Percentiles rank a stretch among this genome's conserved stretches.
phyloP scores from a whole-genome alignment of 35 echinoderm and acorn worm genomes.

The Lytechinus pictus region DNA sequence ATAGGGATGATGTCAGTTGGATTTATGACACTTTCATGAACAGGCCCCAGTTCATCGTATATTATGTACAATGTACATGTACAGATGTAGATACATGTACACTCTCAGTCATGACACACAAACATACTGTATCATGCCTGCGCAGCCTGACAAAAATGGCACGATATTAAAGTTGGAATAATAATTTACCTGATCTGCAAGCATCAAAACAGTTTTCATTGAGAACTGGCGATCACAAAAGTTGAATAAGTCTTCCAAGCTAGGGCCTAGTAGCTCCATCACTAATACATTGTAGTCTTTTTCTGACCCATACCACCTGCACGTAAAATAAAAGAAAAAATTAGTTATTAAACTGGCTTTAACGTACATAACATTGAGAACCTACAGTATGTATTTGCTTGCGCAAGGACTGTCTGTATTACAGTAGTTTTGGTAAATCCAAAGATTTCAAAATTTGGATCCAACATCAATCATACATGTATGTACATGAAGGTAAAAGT shows the following conservation, averaged over 20 bases:
- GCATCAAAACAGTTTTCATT: constrained; percentile 96
- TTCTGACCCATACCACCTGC: constrained; percentile 94
- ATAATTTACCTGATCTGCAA: constrained; percentile 88
- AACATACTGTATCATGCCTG: no score
- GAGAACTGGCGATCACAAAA: constrained; percentile 93
- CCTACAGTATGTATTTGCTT: no score
- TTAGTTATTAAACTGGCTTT: neutral
- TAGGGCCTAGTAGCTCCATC: constrained; percentile 94
- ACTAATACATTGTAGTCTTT: constrained; percentile 98
- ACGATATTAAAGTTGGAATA: neutral
- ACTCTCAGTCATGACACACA: no score
- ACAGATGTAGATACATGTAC: neutral
- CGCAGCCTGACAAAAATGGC: neutral
- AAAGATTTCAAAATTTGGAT: no score
- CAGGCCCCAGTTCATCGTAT: neutral
- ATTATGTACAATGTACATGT: neutral
- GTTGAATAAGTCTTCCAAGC: constrained; percentile 96
- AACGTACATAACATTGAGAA: no score
- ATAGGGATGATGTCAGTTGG: no score
- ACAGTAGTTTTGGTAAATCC: no score
- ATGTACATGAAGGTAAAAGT: no score
- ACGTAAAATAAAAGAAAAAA: neutral
- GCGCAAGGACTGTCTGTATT: no score
- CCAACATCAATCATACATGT: no score
- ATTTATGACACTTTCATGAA: neutral